Percentiles rank a stretch among this genome's conserved stretches.
These are phyloP conservation scores for Nesometra sesokonis DNA, from an alignment of 35 echinoderm and acorn worm genomes.

Conservation along the genomic window DNA sequence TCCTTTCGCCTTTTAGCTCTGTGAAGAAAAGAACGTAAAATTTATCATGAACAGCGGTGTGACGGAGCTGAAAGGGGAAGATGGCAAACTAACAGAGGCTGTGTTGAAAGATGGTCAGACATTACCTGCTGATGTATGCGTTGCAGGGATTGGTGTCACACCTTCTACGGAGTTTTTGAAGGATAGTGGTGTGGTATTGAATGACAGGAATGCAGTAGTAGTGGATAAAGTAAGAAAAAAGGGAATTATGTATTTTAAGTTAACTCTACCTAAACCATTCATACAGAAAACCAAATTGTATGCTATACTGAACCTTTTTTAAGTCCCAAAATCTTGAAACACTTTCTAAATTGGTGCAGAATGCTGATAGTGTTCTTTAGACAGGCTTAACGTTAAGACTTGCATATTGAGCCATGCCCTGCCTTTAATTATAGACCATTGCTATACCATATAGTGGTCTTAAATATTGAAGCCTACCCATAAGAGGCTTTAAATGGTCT, in stretches of 20 bases:
- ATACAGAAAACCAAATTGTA: too few species aligned
- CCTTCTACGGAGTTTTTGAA: constrained; percentile 74
- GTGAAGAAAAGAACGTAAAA: constrained; percentile 63
- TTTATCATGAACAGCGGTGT: constrained; percentile 52
- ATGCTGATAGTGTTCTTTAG: too few species aligned
- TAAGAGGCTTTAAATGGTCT: too few species aligned
- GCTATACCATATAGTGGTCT: too few species aligned
- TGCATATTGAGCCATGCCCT: too few species aligned
- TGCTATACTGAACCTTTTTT: too few species aligned
- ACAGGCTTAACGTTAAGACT: too few species aligned
- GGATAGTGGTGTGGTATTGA: constrained; percentile 59
- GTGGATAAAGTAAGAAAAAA: constrained; percentile 65
- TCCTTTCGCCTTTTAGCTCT: constrained; percentile 58
- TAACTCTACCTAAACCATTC: too few species aligned
- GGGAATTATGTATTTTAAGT: background rate
- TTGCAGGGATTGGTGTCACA: constrained; percentile 67
- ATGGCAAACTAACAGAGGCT: constrained; percentile 34
- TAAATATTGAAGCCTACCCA: too few species aligned
- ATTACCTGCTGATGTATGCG: constrained; percentile 61
- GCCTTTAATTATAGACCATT: too few species aligned
- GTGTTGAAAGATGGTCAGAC: constrained; percentile 42
- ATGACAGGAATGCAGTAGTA: constrained; percentile 27
- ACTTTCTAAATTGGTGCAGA: too few species aligned
- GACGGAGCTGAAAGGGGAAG: constrained; percentile 70
- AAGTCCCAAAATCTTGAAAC: too few species aligned